Conservation (phyloP, 2,113 vertebrate genomes). For the Papio anubis region DNA sequence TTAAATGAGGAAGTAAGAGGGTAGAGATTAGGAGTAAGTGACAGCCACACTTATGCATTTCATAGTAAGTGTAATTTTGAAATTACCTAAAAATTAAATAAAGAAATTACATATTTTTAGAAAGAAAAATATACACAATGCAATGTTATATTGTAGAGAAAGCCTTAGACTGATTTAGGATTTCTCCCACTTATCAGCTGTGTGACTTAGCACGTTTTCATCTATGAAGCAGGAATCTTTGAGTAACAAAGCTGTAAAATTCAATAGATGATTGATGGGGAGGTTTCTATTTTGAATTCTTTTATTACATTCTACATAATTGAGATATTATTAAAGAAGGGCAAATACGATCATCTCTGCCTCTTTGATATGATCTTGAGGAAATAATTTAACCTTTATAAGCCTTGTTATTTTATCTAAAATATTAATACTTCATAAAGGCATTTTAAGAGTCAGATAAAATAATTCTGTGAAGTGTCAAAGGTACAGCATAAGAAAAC, state of each 20-base stretch:
- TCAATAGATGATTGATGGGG: neutral
- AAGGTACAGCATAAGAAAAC: neutral
- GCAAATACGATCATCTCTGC: neutral
- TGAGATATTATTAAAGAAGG: neutral
- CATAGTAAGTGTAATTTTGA: constrained; percentile 16
- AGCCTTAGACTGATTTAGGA: neutral
- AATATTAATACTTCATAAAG: neutral
- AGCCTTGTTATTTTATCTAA: neutral
- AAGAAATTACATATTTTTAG: neutral
- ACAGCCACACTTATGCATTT: constrained; percentile 26
- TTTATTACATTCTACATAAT: neutral
- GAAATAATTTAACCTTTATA: neutral
- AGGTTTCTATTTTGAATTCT: neutral
- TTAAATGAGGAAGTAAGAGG: constrained; percentile 57
- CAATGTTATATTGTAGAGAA: neutral
- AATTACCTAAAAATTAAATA: constrained; percentile 31
- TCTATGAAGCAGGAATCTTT: neutral
- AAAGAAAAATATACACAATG: neutral
- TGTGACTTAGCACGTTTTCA: neutral
- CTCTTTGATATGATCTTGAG: neutral
- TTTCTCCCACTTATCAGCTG: neutral
- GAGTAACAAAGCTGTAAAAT: neutral
- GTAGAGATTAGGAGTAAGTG: constrained; percentile 47
- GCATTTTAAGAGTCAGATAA: neutral
- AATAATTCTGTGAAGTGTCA: neutral